Base-by-base conservation (phyloP, 1,140 invertebrate genomes). In the Agrilus planipennis region DNA sequence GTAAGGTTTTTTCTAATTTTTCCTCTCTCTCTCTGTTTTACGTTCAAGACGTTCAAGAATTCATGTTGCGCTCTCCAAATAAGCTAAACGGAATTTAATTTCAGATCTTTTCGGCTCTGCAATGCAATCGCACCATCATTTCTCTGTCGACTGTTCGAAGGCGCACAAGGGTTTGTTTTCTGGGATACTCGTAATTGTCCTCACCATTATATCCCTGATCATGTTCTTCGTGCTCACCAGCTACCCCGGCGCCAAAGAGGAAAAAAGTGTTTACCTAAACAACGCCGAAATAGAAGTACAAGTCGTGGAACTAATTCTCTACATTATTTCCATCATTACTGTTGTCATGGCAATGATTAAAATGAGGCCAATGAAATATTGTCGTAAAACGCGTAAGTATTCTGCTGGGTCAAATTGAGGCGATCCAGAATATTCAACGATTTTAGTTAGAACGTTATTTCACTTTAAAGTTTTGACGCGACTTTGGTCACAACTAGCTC, bases 161-260 rank as follows among this genome's bases (percentile, higher is more conserved):
- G 84, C 89, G 1, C 88, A 90, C 58, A 72, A 83, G 45, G 84
- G 84, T 0, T 71, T 93, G 2, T 91, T 92, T 57, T 77, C 81
- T 34, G 89, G 88, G 7, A 84, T 91, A 39, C 63, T 91, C 7
- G 66, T 88, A 2, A 79, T 87, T 27, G 86, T 90, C 2, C 63
- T 87, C 25, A 90, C 88, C 2, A 84, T 92, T 18, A 86, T 93
- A 41, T 83, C 84, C 14, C 73, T 90, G 38, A 90, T 90, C 32
- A 84, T 91, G 67, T 92, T 91, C 64, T 91, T 90, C 63, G 87
- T 92, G 1, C 67, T 89, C 4, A 78, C 83, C 40, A 77, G 78
- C 34, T 76, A 75, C 52, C 71, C 76, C 27, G 71, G 81, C 48
- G 67, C 28, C 4, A 31, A 44, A 25, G 35, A 52, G 17, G 32